These are phyloP conservation scores for Lucilia sericata DNA, from an alignment of 1,140 invertebrate species.

Conservation along the genomic window DNA sequence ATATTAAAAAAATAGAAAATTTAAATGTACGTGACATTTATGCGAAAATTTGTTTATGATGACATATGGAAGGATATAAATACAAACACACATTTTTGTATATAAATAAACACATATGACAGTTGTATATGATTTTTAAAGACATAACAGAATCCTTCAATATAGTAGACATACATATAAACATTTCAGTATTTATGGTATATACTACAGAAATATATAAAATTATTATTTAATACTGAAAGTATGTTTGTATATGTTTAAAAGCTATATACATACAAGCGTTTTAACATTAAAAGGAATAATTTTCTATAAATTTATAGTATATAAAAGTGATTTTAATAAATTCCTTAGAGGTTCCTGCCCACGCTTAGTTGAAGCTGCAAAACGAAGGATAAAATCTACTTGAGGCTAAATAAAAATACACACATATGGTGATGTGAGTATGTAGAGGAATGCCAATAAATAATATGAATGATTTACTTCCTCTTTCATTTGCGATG, in stretches of 20 bases:
- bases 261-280: too few species aligned
- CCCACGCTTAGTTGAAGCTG: background rate
- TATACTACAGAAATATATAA: too few species aligned
- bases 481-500: slow-evolving; percentile 20
- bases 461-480: slow-evolving; percentile 39
- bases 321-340: slow-evolving; percentile 35
- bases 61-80: slow-evolving; percentile 31
- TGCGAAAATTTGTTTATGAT: slow-evolving; percentile 43
- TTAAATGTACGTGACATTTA: slow-evolving; percentile 44
- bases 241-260: too few species aligned
- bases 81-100: background rate
- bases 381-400: too few species aligned
- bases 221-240: too few species aligned
- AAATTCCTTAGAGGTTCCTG: slow-evolving; percentile 33
- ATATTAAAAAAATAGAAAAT: slow-evolving; percentile 2
- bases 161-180: too few species aligned
- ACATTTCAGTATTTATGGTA: too few species aligned
- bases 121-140: background rate
- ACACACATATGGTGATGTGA: background rate
- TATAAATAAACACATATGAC: background rate
- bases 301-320: slow-evolving; percentile 32
- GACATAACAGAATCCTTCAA: too few species aligned
- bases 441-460: background rate
- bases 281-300: too few species aligned
- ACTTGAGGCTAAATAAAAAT: background rate